These are phyloP conservation scores for Macaria notata DNA, from an alignment of 2,888 invertebrate species.

Conservation along the genomic window DNA sequence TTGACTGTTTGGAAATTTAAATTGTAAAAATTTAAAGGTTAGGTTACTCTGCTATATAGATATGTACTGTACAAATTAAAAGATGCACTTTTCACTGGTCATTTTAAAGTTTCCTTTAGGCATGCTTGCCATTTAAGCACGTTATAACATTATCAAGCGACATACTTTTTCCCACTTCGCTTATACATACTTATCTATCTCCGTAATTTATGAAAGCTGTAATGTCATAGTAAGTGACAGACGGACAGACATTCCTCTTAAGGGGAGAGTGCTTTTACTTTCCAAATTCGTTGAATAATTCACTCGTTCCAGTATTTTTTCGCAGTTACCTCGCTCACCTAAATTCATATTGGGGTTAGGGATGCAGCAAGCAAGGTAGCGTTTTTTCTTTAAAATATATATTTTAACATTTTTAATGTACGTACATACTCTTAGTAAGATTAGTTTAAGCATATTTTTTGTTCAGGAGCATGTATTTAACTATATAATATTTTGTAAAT, in stretches of 20 bases:
- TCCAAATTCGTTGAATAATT: constrained; percentile 65
- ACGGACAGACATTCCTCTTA: constrained; percentile 56
- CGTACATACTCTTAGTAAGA: too few species aligned
- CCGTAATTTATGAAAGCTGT: constrained; percentile 43
- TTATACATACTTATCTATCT: constrained; percentile 14
- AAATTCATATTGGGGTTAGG: constrained; percentile 45
- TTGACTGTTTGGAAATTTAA: too few species aligned
- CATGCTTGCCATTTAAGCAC: neutral
- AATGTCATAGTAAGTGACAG: constrained; percentile 72
- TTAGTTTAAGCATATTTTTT: too few species aligned
- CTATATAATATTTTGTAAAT: too few species aligned
- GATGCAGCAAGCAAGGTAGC: constrained; percentile 22
- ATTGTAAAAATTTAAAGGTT: too few species aligned
- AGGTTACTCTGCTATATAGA: too few species aligned
- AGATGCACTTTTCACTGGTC: too few species aligned
- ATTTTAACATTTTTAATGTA: too few species aligned
- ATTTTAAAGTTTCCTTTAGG: too few species aligned
- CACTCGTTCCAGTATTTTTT: constrained; percentile 50
- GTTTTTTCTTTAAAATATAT: neutral
- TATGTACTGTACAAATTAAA: too few species aligned
- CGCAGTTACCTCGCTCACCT: constrained; percentile 38
- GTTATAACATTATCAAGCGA: constrained; percentile 4
- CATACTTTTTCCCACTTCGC: constrained; percentile 34
- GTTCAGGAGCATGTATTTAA: too few species aligned
- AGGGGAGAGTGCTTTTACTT: constrained; percentile 63